Evolutionary conservation across 53 echinoderm and acorn worm species (phyloP).

Genomic region (Apostichopus leukothele): DNA sequence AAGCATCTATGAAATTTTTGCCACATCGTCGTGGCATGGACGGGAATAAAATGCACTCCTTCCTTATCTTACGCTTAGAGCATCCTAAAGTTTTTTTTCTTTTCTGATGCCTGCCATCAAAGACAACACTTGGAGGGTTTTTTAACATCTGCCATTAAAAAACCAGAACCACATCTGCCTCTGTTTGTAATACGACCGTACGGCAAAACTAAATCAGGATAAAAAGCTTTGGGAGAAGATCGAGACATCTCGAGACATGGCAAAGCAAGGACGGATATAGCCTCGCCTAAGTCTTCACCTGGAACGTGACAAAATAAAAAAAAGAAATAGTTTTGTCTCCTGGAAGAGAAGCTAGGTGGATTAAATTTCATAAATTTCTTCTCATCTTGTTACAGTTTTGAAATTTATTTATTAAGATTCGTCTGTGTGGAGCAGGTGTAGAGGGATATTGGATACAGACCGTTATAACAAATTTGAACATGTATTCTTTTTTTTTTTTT

Average conservation of each 20-base stretch:
- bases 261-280: too few relatives aligned
- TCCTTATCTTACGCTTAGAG: background rate
- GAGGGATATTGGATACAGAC: background rate
- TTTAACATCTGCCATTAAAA: background rate
- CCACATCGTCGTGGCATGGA: background rate
- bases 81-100: background rate
- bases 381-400: background rate
- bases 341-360: background rate
- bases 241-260: too few relatives aligned
- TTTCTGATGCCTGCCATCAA: background rate
- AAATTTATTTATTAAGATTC: background rate
- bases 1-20: background rate
- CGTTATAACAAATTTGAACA: background rate
- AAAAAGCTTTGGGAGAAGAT: background rate
- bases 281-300: background rate
- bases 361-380: background rate
- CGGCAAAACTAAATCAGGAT: slow-evolving; percentile 2
- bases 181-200: background rate
- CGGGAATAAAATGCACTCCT: background rate
- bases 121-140: background rate
- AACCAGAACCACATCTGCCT: background rate
- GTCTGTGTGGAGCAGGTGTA: background rate
- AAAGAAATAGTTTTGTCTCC: background rate
- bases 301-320: background rate
- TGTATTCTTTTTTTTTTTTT: too few relatives aligned